A percentile compares a stretch with the other conserved stretches of the same genome.
phyloP scores from a whole-genome alignment of 2,888 invertebrate species.

The Autographa gamma region DNA sequence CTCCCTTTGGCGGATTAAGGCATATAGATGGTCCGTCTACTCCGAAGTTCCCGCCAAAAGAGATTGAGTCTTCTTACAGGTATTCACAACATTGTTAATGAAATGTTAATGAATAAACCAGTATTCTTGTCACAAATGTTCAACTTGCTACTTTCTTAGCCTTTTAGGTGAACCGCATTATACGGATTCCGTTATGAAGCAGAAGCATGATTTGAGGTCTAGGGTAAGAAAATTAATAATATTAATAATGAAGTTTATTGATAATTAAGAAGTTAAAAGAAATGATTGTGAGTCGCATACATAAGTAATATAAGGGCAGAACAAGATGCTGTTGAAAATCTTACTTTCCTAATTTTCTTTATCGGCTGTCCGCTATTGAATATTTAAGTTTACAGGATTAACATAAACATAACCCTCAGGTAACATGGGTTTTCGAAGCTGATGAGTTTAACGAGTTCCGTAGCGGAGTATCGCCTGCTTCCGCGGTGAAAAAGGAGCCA shows the following conservation, averaged over 20 bases:
- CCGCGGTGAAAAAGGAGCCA: background rate
- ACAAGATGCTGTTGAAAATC: no score
- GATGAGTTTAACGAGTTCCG: slow-evolving; percentile 58
- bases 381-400: background rate
- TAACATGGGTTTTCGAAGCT: slow-evolving; percentile 70
- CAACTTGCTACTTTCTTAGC: slow-evolving; percentile 9
- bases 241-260: background rate
- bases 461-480: slow-evolving; percentile 2
- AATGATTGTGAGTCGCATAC: background rate
- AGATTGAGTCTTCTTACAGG: slow-evolving; percentile 47
- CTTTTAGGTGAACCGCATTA: slow-evolving; percentile 4
- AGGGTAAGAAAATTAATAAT: slow-evolving; percentile 51
- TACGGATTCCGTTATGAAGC: slow-evolving; percentile 7
- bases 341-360: no score
- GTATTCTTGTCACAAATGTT: background rate
- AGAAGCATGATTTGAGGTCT: slow-evolving; percentile 45
- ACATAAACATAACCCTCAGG: slow-evolving; percentile 50
- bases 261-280: background rate
- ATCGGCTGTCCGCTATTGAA: background rate
- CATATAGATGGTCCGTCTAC: slow-evolving; percentile 50
- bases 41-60: background rate
- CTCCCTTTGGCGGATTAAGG: slow-evolving; percentile 87
- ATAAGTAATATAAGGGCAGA: no score
- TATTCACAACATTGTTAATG: slow-evolving; percentile 11
- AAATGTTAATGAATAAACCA: background rate